phyloP scores from a whole-genome alignment of 2,113 vertebrate genomes.

The Climacteris rufus region DNA sequence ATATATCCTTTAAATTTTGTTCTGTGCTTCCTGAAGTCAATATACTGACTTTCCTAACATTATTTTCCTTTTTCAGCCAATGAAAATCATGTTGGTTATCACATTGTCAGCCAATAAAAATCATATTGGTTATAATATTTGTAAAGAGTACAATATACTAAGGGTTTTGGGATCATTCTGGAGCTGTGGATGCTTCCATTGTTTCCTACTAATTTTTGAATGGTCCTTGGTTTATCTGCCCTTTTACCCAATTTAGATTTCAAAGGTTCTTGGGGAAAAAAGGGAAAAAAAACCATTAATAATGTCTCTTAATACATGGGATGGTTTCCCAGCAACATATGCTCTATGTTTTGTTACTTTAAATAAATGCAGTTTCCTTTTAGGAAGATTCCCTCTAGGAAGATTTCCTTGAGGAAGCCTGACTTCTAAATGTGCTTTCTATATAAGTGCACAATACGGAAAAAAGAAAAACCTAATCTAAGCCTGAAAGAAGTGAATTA shows the following conservation, averaged over 20 bases:
- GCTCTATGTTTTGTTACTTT: background rate
- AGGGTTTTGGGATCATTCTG: background rate
- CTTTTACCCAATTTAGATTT: background rate
- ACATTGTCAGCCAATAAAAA: background rate
- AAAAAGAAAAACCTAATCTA: background rate
- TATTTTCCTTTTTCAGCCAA: background rate
- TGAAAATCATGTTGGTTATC: background rate
- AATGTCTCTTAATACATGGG: background rate
- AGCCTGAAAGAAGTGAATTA: background rate
- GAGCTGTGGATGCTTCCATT: background rate
- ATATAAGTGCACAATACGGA: background rate
- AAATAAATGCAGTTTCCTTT: background rate
- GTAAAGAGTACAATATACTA: background rate
- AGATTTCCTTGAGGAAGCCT: background rate
- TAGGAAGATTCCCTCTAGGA: background rate
- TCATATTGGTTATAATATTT: background rate
- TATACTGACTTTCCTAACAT: background rate
- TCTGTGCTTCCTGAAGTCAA: background rate
- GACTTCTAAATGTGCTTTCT: background rate
- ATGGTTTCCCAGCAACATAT: background rate
- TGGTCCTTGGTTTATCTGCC: background rate
- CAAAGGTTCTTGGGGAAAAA: background rate
- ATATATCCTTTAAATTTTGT: background rate
- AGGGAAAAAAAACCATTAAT: background rate
- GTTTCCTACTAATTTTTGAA: background rate